Base-by-base conservation (phyloP, 1,140 invertebrate species). In the Panonychus citri region DNA sequence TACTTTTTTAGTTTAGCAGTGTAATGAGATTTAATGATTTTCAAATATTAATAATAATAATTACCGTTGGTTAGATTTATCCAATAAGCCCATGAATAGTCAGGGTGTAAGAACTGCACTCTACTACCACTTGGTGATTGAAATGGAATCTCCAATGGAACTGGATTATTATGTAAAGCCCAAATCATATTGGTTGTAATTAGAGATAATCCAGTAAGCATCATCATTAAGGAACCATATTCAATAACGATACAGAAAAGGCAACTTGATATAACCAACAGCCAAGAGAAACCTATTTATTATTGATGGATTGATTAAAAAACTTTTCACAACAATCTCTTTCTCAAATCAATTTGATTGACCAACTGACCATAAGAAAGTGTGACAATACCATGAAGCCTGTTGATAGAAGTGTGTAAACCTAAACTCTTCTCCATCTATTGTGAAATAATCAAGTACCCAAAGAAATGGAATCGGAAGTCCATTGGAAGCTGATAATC, bases 391-490 rank as follows among this genome's bases (percentile, higher is more conserved):
- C 75, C 75, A 79, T 3, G 77, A 77, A 2, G 77, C 75, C 19
- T 72, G 71, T 60, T 76, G 64, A 63, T 78, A 79, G 62, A 75
- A 71, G 48, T 77, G 66, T 3, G 77, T 77, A 65, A 72, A 76
- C 42, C 77, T 65, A 54, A 77, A 67, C 10, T 76, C 76, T 64
- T 78, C 77, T 3, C 77, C 77, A 62, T 80, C 78, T 51, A 77
- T 72, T 3, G 75, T 75, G 60, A 80, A 78, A 64, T 78, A 78
- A 60, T 80, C 78, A 0, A 75, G 76, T 27, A 77, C 65, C 75
- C 76, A 78, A 7, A 79, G 64, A 40, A 80, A 77, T 1, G 78
- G 78, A 12, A 73, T 63, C 0, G 78, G 78, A 4, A 75, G 60
- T 4, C 77, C 78, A 19, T 67, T 65, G 55, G 67, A 65, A 64